Percentiles rank a stretch among this genome's conserved stretches.
Conservation (phyloP, 1,140 invertebrate species). For the Cherax quadricarinatus region DNA sequence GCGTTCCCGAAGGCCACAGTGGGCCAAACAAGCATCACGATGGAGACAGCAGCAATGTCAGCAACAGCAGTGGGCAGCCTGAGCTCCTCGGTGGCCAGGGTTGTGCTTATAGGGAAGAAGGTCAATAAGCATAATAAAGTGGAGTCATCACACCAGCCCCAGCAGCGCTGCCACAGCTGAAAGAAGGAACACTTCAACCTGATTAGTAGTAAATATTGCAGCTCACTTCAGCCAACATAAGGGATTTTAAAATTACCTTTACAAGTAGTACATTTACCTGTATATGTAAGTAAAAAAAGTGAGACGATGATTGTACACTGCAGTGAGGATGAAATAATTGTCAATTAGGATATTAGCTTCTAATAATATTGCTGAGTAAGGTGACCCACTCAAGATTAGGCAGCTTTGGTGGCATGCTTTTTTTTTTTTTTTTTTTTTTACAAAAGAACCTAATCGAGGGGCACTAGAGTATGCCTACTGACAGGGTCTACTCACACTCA, state of each 20-base stretch:
- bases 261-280: background rate
- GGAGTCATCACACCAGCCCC: background rate
- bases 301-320: background rate
- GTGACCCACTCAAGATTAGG: no score
- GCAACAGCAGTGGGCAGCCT: background rate
- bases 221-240: background rate
- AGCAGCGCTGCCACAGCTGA: background rate
- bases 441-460: no score
- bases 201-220: background rate
- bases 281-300: background rate
- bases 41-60: background rate
- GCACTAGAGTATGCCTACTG: no score
- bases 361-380: no score
- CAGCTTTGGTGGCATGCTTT: no score
- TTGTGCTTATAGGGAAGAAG: constrained; percentile 8
- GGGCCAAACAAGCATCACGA: background rate
- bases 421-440: no score
- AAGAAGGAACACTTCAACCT: constrained; percentile 9
- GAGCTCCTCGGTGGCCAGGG: background rate
- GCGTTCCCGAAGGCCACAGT: background rate
- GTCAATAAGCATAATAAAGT: constrained; percentile 6
- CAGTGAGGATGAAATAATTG: background rate
- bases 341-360: background rate
- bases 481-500: no score
- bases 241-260: background rate